Percentiles rank a stretch among this genome's conserved stretches.
Conservation (phyloP, 37 sponge, comb jelly and placozoan species). For the Hexactinellida sp. region DNA sequence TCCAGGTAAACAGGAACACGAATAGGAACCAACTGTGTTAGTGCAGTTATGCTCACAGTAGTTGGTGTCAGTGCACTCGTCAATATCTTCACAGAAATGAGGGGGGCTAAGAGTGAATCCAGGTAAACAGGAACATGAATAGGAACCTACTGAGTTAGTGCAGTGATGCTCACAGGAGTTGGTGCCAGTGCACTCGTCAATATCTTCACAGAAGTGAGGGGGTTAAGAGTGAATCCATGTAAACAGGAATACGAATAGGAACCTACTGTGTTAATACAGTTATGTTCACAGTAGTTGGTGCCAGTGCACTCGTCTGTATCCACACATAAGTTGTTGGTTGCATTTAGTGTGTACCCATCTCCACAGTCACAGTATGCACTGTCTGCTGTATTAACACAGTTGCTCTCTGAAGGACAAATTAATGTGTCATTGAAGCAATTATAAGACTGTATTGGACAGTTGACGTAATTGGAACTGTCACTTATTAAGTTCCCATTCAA, state of each 20-base stretch:
- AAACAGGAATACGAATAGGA: neutral
- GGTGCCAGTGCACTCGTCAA: too few species aligned
- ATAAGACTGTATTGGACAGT: neutral
- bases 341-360: neutral
- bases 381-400: neutral
- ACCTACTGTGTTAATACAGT: neutral
- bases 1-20: too few species aligned
- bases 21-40: too few species aligned
- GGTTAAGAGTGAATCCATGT: too few species aligned
- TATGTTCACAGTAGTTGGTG: neutral
- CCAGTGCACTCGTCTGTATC: neutral
- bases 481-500: neutral
- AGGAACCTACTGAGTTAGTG: too few species aligned
- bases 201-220: too few species aligned
- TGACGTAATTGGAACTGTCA: neutral
- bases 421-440: neutral
- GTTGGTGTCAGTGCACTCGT: too few species aligned
- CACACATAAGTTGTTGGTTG: neutral
- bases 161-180: too few species aligned
- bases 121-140: too few species aligned
- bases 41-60: too few species aligned
- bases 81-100: too few species aligned
- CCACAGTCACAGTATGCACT: neutral
- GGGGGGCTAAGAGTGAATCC: too few species aligned
- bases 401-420: neutral